Percentiles rank a stretch among this genome's conserved stretches.
Conservation (phyloP, 1,140 invertebrate genomes). For the Drosophila virilis region DNA sequence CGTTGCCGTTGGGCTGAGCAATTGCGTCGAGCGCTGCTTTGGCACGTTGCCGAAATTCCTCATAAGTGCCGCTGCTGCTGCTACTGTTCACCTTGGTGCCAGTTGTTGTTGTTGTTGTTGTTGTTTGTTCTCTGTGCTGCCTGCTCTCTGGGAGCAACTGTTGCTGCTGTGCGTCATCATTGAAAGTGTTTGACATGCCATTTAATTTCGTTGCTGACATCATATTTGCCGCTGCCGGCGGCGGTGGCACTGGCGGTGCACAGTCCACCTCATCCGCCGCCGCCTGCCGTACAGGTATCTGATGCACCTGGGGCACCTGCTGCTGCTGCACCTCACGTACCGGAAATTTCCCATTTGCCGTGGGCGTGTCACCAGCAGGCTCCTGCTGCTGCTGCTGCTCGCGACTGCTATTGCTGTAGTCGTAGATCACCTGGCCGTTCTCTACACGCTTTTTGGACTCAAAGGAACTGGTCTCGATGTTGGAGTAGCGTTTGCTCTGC, state of each 20-base stretch:
- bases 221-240: constrained; percentile 58
- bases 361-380: constrained; percentile 41
- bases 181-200: constrained; percentile 63
- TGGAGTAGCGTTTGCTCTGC: constrained; percentile 75
- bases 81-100: constrained; percentile 32
- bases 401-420: constrained; percentile 58
- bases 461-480: constrained; percentile 76
- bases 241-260: constrained; percentile 65
- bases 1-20: constrained; percentile 33
- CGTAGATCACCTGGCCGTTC: constrained; percentile 78
- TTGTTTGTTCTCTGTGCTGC: constrained; percentile 10
- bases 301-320: constrained; percentile 1
- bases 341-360: constrained; percentile 15
- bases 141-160: constrained; percentile 43
- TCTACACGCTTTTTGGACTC: constrained; percentile 76
- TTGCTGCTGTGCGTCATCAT: constrained; percentile 58
- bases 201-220: constrained; percentile 84
- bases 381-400: constrained; percentile 62
- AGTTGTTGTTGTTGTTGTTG: constrained; percentile 24
- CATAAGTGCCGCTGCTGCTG: constrained; percentile 60
- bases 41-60: constrained; percentile 84
- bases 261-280: constrained; percentile 28
- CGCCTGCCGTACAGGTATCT: constrained; percentile 9
- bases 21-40: constrained; percentile 71
- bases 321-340: background rate